phyloP scores from a whole-genome alignment of 2,888 invertebrate genomes.

The Cremastinae sp. region DNA sequence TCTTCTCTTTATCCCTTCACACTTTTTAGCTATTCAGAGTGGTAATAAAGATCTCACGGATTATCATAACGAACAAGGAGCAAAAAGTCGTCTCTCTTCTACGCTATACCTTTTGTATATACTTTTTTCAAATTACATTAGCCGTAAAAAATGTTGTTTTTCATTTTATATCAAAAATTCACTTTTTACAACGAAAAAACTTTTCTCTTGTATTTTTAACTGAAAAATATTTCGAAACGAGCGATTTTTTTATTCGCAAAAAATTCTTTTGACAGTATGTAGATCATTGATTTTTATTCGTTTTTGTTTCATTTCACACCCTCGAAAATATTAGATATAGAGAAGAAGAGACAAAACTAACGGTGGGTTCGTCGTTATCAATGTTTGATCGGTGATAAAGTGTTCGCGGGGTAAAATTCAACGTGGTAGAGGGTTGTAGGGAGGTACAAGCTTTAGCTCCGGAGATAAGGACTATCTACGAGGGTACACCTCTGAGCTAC shows the following conservation, averaged over 20 bases:
- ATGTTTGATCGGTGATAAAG: slow-evolving; percentile 73
- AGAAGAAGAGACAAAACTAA: neutral
- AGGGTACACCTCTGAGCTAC: slow-evolving; percentile 42
- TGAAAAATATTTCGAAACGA: too few relatives aligned
- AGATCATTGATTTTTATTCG: neutral
- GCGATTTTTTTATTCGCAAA: too few relatives aligned
- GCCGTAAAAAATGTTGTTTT: too few relatives aligned
- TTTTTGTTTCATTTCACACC: slow-evolving; percentile 34
- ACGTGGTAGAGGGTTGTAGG: slow-evolving; percentile 47
- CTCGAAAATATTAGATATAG: slow-evolving; percentile 8
- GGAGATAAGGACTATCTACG: slow-evolving; percentile 59
- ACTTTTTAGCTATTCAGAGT: slow-evolving; percentile 17
- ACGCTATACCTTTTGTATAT: slow-evolving; percentile 19
- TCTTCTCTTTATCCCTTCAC: neutral
- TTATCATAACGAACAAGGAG: slow-evolving; percentile 56
- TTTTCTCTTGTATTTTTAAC: too few relatives aligned
- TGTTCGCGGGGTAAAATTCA: slow-evolving; percentile 66
- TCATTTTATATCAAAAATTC: too few relatives aligned
- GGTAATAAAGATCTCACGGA: slow-evolving; percentile 56
- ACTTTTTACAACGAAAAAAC: too few relatives aligned
- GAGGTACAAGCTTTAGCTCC: slow-evolving; percentile 56
- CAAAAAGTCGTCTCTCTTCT: slow-evolving; percentile 33
- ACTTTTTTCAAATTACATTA: too few relatives aligned
- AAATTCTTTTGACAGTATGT: too few relatives aligned
- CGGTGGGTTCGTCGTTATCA: slow-evolving; percentile 64